Conservation (phyloP, 1,140 invertebrate species). For the Globodera rostochiensis region DNA sequence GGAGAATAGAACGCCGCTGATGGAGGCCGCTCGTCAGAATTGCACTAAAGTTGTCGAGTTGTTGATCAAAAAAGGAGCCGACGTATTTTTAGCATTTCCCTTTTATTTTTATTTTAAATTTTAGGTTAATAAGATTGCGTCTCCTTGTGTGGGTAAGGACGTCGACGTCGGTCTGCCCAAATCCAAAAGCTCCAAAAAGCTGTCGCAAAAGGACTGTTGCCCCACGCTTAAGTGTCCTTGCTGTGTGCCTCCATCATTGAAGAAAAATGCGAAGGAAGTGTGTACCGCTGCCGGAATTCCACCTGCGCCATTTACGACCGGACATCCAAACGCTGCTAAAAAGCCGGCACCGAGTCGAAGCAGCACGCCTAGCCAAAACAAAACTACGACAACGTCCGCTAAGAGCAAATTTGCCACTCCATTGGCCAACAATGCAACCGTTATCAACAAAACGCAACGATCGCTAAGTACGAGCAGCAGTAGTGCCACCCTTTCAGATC, state of each 20-base stretch:
- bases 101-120: conserved; percentile 1
- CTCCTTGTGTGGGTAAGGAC: conserved; percentile 16
- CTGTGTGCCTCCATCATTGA: conserved; percentile 21
- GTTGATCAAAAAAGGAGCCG: conserved; percentile 67
- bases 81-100: conserved; percentile 32
- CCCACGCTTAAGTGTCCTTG: conserved; percentile 24
- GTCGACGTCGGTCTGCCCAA: conserved; percentile 14
- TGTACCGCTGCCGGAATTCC: conserved; percentile 30
- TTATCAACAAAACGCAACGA: conserved; percentile 8
- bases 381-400: background rate
- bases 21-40: conserved; percentile 70
- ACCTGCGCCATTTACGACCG: background rate
- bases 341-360: conserved; percentile 18
- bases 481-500: conserved; percentile 23
- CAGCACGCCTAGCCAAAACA: conserved; percentile 5
- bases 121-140: conserved; percentile 34
- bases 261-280: conserved; percentile 29
- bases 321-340: background rate
- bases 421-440: background rate
- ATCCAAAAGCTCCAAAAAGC: conserved; percentile 21
- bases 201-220: conserved; percentile 19
- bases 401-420: background rate
- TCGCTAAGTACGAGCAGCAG: conserved; percentile 21
- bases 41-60: conserved; percentile 68
- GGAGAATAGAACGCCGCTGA: conserved; percentile 69